Base-by-base conservation (phyloP, 1,140 invertebrate species). In the Pristionchus pacificus region DNA sequence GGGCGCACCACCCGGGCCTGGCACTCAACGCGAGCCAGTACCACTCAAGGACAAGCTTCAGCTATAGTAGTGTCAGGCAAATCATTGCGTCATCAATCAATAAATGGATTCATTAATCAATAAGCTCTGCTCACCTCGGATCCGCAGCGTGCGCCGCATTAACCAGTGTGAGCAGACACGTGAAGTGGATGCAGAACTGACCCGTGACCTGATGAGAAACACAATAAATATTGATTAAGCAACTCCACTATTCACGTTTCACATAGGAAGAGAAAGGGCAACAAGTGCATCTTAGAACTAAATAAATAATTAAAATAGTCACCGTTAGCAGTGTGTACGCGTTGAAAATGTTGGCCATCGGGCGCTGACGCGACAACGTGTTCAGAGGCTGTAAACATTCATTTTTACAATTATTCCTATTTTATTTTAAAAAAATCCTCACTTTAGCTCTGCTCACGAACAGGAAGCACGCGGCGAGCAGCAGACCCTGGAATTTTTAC, bases 271-370 rank as follows among this genome's bases (percentile, higher is more conserved):
- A n/a, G n/a, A n/a, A n/a, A n/a, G n/a, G n/a, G n/a, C n/a, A n/a
- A n/a, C n/a, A n/a, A n/a, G n/a, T n/a, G n/a, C n/a, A n/a, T n/a
- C n/a, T n/a, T n/a, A n/a, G n/a, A n/a, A n/a, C n/a, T n/a, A n/a
- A n/a, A n/a, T n/a, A n/a, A n/a, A n/a, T n/a, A n/a, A n/a, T n/a
- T n/a, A n/a, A n/a, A n/a, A n/a, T n/a, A n/a, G n/a, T n/a, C 29
- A 99, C 96, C 14, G 97, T 98, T 64, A 93, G 86, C 68, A 99
- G 89, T 0, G 96, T 98, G 84, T 99, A 99, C 10, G 93, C 83
- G 87, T 99, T 99, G 85, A 99, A 98, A 76, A 99, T 99, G 85
- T 98, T 98, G 60, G 97, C 93, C 76, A 98, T 87, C 27, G 97
- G 97, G 62, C 95, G 88, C 83, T 96, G 89, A 83, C 91, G 92